These are phyloP conservation scores for Netelia virgata DNA, from an alignment of 2,888 invertebrate species.

Conservation along the genomic window DNA sequence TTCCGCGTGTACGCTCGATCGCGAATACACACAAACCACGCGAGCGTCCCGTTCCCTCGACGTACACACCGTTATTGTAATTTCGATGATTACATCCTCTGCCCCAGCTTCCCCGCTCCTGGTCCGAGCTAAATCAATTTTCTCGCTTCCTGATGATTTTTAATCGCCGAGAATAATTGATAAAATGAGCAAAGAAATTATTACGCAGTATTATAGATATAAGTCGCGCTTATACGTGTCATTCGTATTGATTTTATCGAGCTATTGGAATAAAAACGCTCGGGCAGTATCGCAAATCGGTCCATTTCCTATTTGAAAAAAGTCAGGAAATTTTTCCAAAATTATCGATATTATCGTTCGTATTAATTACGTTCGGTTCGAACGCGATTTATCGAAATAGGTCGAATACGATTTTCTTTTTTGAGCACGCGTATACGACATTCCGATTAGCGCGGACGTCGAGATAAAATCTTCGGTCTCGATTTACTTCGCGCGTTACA, in stretches of 20 bases:
- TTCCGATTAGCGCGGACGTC: constrained; percentile 81
- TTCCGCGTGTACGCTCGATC: constrained; percentile 32
- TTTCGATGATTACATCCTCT: constrained; percentile 61
- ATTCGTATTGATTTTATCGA: too few relatives aligned
- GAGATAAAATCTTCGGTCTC: constrained; percentile 77
- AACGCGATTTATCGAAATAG: neutral
- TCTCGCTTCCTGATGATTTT: constrained; percentile 32
- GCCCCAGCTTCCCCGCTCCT: constrained; percentile 7
- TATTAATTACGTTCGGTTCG: neutral
- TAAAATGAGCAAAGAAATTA: constrained; percentile 20
- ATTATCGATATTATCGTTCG: too few relatives aligned
- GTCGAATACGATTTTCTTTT: neutral
- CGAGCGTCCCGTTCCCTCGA: constrained; percentile 20
- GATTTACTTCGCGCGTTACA: constrained; percentile 59
- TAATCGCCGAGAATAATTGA: constrained; percentile 22
- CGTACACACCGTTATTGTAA: constrained; percentile 61
- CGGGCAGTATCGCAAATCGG: too few relatives aligned
- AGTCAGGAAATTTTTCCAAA: neutral
- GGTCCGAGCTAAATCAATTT: constrained; percentile 41
- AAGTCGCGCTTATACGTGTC: too few relatives aligned
- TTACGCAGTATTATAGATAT: neutral
- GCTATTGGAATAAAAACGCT: too few relatives aligned
- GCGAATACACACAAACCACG: constrained; percentile 34
- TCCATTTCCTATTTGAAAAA: too few relatives aligned
- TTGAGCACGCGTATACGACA: neutral